These are phyloP conservation scores for Babyrousa celebensis DNA, from an alignment of 2,797 vertebrate genomes.

Conservation along the genomic window DNA sequence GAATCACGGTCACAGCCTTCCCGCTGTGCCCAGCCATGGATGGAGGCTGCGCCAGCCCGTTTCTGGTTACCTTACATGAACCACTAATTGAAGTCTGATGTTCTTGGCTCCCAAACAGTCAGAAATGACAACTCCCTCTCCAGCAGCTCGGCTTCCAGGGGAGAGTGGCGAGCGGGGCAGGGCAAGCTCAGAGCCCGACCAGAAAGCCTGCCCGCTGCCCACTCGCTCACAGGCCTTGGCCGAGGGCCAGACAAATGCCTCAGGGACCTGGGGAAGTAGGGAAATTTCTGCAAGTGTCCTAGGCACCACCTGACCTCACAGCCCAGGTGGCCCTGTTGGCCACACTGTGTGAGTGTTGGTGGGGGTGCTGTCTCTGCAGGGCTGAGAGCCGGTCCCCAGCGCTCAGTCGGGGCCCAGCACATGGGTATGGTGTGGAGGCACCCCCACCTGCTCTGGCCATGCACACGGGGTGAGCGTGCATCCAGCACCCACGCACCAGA, in stretches of 20 bases:
- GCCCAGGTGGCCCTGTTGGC: not conserved
- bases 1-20: conserved; percentile 16
- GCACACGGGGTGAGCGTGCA: rapidly evolving
- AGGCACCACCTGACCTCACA: conserved; percentile 13
- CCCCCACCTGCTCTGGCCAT: not conserved
- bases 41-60: conserved; percentile 85
- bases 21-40: conserved; percentile 71
- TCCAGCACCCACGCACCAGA: not conserved
- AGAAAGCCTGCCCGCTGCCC: not conserved
- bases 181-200: conserved; percentile 29
- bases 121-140: conserved; percentile 86
- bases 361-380: not conserved
- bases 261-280: not conserved
- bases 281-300: not conserved
- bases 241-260: not conserved
- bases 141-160: conserved; percentile 87
- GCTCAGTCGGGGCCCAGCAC: not conserved
- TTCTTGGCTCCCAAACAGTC: conserved; percentile 90
- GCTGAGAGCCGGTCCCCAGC: not conserved
- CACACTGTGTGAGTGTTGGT: too few species aligned
- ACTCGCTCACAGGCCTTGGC: conserved; percentile 9
- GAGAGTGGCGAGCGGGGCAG: conserved; percentile 68
- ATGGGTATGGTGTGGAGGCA: rapidly evolving
- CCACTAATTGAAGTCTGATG: conserved; percentile 90
- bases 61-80: conserved; percentile 91